Evolutionary conservation across 1,140 invertebrate species (phyloP).

Genomic region (Andricus grossulariae): DNA sequence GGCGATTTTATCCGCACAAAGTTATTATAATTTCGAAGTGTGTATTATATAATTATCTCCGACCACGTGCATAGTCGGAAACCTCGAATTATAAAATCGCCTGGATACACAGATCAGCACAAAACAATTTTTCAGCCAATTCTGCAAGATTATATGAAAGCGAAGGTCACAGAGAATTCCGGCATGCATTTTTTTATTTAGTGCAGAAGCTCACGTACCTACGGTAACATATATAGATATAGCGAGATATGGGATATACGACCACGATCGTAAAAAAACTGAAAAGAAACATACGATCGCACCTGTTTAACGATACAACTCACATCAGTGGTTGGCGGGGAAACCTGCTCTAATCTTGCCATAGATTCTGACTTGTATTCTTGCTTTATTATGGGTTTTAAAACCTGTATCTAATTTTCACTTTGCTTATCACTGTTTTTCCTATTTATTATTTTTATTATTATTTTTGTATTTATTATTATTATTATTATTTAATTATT

Average conservation of each 20-base stretch:
- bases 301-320: conserved; percentile 4
- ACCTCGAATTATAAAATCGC: neutral
- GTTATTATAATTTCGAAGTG: neutral
- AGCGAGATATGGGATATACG: neutral
- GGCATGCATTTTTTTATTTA: neutral
- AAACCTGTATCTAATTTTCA: conserved; percentile 7
- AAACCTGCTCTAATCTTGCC: neutral
- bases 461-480: too few species aligned
- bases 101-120: too few species aligned
- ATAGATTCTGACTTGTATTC: neutral
- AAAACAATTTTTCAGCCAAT: neutral
- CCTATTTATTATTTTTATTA: neutral
- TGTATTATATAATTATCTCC: conserved; percentile 1
- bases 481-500: too few species aligned
- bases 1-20: neutral
- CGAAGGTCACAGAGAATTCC: conserved; percentile 1
- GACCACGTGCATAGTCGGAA: neutral
- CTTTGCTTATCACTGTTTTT: neutral
- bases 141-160: conserved; percentile 1
- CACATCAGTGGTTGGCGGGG: neutral
- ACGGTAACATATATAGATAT: neutral
- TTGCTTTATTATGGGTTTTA: conserved; percentile 9
- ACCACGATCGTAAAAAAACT: conserved; percentile 9
- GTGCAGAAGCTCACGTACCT: neutral
- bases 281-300: conserved; percentile 16